These are phyloP conservation scores for Sipha flava DNA, from an alignment of 1,140 invertebrate genomes.

Conservation along the genomic window DNA sequence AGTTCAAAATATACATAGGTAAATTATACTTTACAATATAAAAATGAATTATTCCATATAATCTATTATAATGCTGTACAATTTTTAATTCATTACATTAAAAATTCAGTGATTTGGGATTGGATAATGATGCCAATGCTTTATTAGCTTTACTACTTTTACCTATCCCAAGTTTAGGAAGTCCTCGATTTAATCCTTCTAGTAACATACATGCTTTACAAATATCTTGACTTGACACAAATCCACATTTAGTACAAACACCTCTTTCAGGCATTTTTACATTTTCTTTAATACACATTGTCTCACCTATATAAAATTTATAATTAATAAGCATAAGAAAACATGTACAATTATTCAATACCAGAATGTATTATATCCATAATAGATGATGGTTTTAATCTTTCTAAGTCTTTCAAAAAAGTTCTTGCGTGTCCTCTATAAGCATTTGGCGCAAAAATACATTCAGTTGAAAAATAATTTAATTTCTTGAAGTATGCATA, in stretches of 20 bases:
- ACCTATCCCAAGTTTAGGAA: conserved; percentile 76
- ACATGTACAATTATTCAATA: conserved; percentile 41
- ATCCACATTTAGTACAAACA: conserved; percentile 79
- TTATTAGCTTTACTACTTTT: conserved; percentile 71
- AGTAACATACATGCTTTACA: conserved; percentile 96
- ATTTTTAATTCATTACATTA: too few relatives aligned
- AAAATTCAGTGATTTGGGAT: not conserved
- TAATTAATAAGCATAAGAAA: not conserved
- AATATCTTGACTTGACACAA: conserved; percentile 89
- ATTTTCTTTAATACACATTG: conserved; percentile 68
- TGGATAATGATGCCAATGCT: conserved; percentile 40
- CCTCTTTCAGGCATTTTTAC: conserved; percentile 73
- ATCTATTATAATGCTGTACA: too few relatives aligned
- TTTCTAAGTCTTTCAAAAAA: conserved; percentile 93
- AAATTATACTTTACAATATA: too few relatives aligned
- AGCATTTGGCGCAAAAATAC: conserved; percentile 96
- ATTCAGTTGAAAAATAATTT: conserved; percentile 99
- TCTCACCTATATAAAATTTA: conserved; percentile 59
- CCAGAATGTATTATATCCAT: conserved; percentile 97
- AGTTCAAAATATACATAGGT: not conserved
- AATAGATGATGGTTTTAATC: conserved; percentile 83
- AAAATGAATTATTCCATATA: too few relatives aligned
- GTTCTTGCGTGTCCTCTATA: conserved; percentile 89
- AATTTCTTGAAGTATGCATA: conserved; percentile 95
- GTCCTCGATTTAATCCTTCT: conserved; percentile 88